Evolutionary conservation across 2,113 vertebrate species (phyloP).

Genomic region (Merops nubicus): DNA sequence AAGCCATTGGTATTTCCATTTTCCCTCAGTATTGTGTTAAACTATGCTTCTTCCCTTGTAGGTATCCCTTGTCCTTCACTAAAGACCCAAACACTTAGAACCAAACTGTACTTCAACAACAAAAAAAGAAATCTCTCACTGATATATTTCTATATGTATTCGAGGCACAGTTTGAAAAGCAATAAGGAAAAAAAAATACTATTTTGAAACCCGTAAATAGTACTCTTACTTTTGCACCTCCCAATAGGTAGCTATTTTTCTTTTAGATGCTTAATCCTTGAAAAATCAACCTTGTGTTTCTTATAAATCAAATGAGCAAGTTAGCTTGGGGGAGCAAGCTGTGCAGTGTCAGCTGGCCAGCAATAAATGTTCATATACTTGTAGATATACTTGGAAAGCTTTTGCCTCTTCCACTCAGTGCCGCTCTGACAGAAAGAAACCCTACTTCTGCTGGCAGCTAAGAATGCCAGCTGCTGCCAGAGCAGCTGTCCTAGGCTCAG

Average conservation of each 20-base stretch:
- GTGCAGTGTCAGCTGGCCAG: background rate
- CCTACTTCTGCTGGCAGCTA: background rate
- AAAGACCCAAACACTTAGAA: background rate
- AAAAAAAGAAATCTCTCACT: background rate
- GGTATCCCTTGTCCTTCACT: background rate
- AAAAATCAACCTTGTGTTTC: background rate
- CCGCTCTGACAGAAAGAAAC: background rate
- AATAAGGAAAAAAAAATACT: background rate
- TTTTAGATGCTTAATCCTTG: background rate
- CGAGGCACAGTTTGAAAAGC: background rate
- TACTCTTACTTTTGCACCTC: background rate
- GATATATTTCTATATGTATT: background rate
- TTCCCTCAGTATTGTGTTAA: background rate
- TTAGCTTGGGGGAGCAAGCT: background rate
- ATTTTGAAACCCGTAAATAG: background rate
- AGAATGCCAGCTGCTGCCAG: background rate
- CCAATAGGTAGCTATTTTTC: background rate
- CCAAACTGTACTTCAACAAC: background rate
- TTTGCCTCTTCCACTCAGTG: background rate
- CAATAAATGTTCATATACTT: background rate
- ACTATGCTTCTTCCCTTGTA: background rate
- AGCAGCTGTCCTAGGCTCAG: background rate
- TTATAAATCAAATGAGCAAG: background rate
- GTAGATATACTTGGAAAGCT: background rate
- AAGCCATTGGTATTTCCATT: background rate